Evolutionary conservation across 2,113 vertebrate species (phyloP).

Genomic region (Chionis minor): DNA sequence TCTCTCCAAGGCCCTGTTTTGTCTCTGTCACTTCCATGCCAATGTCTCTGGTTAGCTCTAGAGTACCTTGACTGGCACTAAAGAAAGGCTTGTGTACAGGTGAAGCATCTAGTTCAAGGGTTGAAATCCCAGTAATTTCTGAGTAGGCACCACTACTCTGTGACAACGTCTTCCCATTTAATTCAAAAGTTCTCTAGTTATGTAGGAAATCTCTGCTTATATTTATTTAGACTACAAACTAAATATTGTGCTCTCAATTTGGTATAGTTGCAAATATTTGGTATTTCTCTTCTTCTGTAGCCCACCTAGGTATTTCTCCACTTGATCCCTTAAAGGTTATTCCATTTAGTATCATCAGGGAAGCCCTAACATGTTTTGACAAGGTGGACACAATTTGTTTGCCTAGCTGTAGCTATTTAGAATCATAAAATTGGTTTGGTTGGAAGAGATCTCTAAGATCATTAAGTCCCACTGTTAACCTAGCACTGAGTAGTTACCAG

Average conservation of each 20-base stretch:
- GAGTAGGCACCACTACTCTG: neutral
- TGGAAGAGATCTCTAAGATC: no score
- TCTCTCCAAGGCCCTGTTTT: neutral
- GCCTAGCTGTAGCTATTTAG: neutral
- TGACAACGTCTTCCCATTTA: neutral
- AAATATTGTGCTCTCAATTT: neutral
- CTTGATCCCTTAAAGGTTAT: neutral
- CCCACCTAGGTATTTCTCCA: neutral
- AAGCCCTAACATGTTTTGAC: rapidly evolving
- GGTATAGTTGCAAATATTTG: neutral
- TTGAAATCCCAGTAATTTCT: no score
- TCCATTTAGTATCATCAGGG: neutral
- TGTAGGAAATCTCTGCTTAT: neutral
- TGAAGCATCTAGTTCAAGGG: neutral
- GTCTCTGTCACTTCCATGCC: neutral
- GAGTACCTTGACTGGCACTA: neutral
- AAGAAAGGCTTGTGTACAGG: neutral
- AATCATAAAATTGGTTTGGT: no score
- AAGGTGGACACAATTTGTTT: neutral
- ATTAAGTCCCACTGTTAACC: no score
- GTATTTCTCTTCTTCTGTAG: neutral
- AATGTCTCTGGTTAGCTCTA: neutral
- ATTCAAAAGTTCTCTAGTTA: neutral
- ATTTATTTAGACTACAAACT: neutral
- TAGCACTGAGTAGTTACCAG: no score